These are phyloP conservation scores for Ruditapes philippinarum DNA, from an alignment of 1,140 invertebrate genomes.

Conservation along the genomic window DNA sequence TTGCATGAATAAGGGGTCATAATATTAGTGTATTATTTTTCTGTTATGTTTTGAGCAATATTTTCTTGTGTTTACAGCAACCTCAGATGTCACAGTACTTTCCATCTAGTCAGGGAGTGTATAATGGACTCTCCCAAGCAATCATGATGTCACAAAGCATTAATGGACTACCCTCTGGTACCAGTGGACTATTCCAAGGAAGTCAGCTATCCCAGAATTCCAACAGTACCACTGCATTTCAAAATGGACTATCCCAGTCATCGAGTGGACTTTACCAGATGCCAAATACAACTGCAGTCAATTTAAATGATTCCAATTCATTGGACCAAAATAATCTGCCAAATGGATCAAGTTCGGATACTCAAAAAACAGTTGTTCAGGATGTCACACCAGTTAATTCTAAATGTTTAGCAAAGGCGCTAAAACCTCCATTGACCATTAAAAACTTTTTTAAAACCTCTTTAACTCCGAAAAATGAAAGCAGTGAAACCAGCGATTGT, in stretches of 20 bases:
- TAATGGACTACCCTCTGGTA: neutral
- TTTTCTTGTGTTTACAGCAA: neutral
- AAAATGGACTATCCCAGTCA: neutral
- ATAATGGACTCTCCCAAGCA: slow-evolving; percentile 15
- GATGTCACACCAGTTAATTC: slow-evolving; percentile 73
- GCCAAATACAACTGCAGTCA: neutral
- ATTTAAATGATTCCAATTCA: neutral
- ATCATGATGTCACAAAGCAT: neutral
- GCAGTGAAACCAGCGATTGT: neutral
- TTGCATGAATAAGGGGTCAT: no score
- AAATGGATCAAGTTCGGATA: neutral
- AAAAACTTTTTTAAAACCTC: slow-evolving; percentile 83
- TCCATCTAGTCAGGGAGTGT: neutral
- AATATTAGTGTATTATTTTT: no score
- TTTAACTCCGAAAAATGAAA: neutral
- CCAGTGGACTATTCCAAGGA: neutral
- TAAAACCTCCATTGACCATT: slow-evolving; percentile 82
- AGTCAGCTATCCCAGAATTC: neutral
- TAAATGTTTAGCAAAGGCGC: slow-evolving; percentile 77
- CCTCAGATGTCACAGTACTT: neutral
- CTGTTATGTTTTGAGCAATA: no score
- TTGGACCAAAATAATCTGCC: neutral
- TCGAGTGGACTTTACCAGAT: neutral
- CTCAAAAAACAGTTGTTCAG: slow-evolving; percentile 65
- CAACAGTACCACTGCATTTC: neutral